Conservation (phyloP, 2,797 vertebrate genomes). For the Furcifer pardalis region DNA sequence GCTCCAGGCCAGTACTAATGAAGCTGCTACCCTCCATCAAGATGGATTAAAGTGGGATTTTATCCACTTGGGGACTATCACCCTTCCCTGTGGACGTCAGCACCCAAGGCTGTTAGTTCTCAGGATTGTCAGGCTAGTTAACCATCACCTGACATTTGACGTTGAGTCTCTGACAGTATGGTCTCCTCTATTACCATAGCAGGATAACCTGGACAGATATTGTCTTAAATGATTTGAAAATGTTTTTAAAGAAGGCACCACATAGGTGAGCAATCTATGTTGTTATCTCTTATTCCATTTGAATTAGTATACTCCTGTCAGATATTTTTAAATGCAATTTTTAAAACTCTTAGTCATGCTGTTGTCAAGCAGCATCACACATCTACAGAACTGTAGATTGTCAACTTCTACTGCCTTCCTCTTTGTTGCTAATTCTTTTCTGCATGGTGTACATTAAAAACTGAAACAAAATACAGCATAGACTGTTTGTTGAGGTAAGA, state of each 20-base stretch:
- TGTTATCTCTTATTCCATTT: conserved; percentile 3
- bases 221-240: conserved; percentile 16
- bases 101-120: too few species aligned
- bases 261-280: conserved; percentile 10
- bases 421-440: not conserved
- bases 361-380: not conserved
- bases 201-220: too few species aligned
- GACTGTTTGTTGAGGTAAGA: conserved; percentile 20
- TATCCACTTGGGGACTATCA: too few species aligned
- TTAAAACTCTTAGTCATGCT: conserved; percentile 24
- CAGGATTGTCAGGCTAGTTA: too few species aligned
- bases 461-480: conserved; percentile 21
- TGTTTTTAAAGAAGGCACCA: conserved; percentile 8
- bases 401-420: conserved; percentile 24
- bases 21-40: too few species aligned
- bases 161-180: too few species aligned
- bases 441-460: conserved; percentile 17
- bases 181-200: too few species aligned
- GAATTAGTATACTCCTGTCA: conserved; percentile 26
- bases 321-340: conserved; percentile 19
- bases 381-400: conserved; percentile 17
- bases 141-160: too few species aligned
- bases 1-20: too few species aligned
- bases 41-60: too few species aligned
- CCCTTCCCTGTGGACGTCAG: too few species aligned